A percentile compares a stretch with the other conserved stretches of the same genome.
phyloP scores from a whole-genome alignment of 2,888 invertebrate genomes.

The Oxyteleia sp. region DNA sequence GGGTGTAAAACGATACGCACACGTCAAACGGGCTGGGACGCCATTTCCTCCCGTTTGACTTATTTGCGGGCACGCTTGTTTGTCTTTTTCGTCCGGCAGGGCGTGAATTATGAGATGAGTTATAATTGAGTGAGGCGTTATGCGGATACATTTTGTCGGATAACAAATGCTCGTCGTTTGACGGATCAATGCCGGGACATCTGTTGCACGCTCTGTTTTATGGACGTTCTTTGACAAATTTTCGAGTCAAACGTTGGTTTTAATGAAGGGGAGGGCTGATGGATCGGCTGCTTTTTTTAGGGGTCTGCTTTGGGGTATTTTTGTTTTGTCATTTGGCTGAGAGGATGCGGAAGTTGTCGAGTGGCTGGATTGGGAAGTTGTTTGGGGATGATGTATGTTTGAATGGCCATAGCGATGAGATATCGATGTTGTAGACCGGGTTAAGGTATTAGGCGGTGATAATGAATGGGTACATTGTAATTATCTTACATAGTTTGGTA shows the following conservation, averaged over 20 bases:
- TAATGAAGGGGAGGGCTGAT: not conserved
- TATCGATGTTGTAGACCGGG: too few relatives aligned
- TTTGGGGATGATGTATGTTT: too few relatives aligned
- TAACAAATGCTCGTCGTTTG: slow-evolving; percentile 35
- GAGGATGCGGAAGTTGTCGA: too few relatives aligned
- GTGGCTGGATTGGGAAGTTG: too few relatives aligned
- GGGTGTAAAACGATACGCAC: slow-evolving; percentile 62
- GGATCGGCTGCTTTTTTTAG: too few relatives aligned
- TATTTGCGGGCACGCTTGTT: slow-evolving; percentile 17
- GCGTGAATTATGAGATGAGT: slow-evolving; percentile 35
- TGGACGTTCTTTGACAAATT: slow-evolving; percentile 39
- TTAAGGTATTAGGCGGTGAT: too few relatives aligned
- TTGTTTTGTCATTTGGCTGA: too few relatives aligned
- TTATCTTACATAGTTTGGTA: too few relatives aligned
- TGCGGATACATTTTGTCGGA: slow-evolving; percentile 20
- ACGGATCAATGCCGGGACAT: slow-evolving; percentile 52
- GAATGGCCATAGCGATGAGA: too few relatives aligned
- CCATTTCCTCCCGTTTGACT: slow-evolving; percentile 28
- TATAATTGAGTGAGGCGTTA: slow-evolving; percentile 19
- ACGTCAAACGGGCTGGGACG: slow-evolving; percentile 24
- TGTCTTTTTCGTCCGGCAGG: slow-evolving; percentile 24
- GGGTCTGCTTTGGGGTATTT: too few relatives aligned
- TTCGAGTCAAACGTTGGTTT: slow-evolving; percentile 21
- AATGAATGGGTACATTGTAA: not conserved
- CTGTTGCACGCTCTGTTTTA: slow-evolving; percentile 41